Base-by-base conservation (phyloP, 1,140 invertebrate species). In the Mamestra configurata region DNA sequence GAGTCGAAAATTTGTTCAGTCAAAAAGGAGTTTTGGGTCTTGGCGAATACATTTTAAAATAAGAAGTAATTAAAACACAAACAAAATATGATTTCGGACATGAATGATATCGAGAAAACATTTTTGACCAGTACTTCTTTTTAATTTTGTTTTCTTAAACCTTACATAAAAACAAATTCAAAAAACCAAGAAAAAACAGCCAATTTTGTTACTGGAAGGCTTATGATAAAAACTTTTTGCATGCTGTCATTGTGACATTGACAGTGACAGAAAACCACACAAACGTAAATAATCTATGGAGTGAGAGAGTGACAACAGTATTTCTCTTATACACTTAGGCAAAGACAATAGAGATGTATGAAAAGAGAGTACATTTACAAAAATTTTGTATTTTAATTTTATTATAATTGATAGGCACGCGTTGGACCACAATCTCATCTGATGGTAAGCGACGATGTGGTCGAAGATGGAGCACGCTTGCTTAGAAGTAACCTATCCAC, bases 251-350 rank as follows among this genome's bases (percentile, higher is more conserved):
- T 49, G 5, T 71, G 31, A 55, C 22, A 24, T 10, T 40, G 57
- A 27, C 11, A n/a, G 53, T 75, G 72, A 75, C 72, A 75, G 55
- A 75, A 64, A 46, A 76, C 35, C 37, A 76, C 55, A 76, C 55
- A 75, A 75, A 76, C 73, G 46, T 55, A 64, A 61, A 57, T 70
- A 13, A 73, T 31, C 57, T 76, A 24, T 61, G 49, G 40, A 18
- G 24, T 31, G 57, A 59, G 57, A 64, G 55, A 5, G 70, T 51
- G 49, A 37, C 27, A 55, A 35, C 22, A 27, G 2, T 37, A 68
- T 27, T 24, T 4, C 40, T 49, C 43, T 27, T 43, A 49, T 64
- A 64, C 59, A 40, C 40, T 24, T 68, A 7, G 1, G 4, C 10
- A 46, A 11, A 11, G 15, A 22, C 1, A 24, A 2, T 3, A 5